phyloP scores from a whole-genome alignment of 2,113 vertebrate species.

The Gnathonemus echidnorhynchus region DNA sequence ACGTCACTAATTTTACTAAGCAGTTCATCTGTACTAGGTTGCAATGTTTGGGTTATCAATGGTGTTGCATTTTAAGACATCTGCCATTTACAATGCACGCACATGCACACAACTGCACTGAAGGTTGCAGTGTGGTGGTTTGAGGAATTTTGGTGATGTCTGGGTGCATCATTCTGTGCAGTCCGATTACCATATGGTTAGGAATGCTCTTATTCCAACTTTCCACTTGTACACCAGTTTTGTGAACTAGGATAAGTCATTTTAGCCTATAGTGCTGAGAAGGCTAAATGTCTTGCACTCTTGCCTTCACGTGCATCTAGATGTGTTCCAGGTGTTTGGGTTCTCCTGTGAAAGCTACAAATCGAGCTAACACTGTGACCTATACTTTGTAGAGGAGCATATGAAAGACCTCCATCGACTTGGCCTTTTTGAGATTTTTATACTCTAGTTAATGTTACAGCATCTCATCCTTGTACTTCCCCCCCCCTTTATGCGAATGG shows the following conservation, averaged over 20 bases:
- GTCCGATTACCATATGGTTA: neutral
- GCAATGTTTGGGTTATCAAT: neutral
- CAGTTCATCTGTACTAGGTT: neutral
- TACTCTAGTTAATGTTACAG: neutral
- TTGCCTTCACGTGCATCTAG: neutral
- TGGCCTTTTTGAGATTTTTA: neutral
- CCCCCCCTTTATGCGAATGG: neutral
- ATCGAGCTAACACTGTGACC: neutral
- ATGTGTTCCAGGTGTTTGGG: neutral
- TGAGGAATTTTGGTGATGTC: neutral
- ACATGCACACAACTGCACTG: neutral
- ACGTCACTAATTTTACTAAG: neutral
- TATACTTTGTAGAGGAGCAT: neutral
- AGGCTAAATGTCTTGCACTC: neutral
- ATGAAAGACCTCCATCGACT: neutral
- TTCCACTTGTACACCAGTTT: neutral
- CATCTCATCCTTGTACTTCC: neutral
- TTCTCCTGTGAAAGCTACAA: neutral
- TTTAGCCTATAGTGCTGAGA: neutral
- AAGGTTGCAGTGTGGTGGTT: neutral
- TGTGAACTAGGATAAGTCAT: neutral
- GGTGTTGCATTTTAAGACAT: neutral
- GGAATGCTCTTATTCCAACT: neutral
- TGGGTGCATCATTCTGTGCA: neutral
- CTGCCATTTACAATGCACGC: neutral